phyloP scores from a whole-genome alignment of 2,797 vertebrate genomes.

The Sebastes miniatus region DNA sequence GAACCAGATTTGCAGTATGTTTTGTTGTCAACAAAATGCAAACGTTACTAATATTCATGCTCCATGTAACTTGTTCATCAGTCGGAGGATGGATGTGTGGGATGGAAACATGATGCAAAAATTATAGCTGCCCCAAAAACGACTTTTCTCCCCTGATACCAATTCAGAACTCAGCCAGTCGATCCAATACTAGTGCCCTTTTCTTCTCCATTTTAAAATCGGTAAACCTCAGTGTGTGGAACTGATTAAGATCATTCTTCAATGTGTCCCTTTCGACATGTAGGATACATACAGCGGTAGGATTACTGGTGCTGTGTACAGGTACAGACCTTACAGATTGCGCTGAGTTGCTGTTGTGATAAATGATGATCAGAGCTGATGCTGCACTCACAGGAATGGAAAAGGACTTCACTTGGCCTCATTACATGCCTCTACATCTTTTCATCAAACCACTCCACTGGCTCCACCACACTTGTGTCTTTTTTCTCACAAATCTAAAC shows the following conservation, averaged over 20 bases:
- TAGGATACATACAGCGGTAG: neutral
- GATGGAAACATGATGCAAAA: neutral
- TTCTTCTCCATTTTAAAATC: neutral
- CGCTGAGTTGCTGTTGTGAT: constrained; percentile 1
- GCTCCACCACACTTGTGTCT: neutral
- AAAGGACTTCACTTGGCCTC: constrained; percentile 6
- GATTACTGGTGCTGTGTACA: neutral
- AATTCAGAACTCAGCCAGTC: neutral
- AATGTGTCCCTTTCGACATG: neutral
- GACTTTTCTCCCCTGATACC: too few species aligned
- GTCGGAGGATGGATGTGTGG: neutral
- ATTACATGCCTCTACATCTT: constrained; percentile 1
- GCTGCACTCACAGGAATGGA: neutral
- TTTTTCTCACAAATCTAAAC: neutral
- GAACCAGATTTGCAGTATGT: neutral
- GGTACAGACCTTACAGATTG: neutral
- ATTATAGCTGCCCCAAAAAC: neutral
- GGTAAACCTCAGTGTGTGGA: neutral
- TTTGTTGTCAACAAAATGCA: neutral
- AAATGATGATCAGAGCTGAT: constrained; percentile 21
- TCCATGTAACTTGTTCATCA: neutral
- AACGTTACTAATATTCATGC: neutral
- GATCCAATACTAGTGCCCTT: neutral
- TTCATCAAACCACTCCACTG: constrained; percentile 9
- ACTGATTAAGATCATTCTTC: neutral